phyloP scores from a whole-genome alignment of 2,888 invertebrate species.

The Hydriomena furcata region DNA sequence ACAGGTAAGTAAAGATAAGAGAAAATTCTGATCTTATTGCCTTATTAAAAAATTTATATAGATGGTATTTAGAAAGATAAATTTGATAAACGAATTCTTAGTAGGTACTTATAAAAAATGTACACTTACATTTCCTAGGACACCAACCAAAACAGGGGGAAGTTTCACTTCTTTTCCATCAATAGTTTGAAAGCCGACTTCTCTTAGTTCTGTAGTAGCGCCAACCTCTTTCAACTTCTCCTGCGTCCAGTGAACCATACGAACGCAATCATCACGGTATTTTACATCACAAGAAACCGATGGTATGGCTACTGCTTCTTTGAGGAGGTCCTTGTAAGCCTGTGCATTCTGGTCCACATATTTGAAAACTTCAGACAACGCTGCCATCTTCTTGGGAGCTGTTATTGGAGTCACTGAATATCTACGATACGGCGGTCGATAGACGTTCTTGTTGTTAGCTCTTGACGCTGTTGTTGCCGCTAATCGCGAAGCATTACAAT shows the following conservation, averaged over 20 bases:
- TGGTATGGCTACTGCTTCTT: conserved; percentile 95
- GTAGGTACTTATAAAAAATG: too few relatives aligned
- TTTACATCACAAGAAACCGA: conserved; percentile 97
- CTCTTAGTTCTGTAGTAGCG: conserved; percentile 87
- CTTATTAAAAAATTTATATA: too few relatives aligned
- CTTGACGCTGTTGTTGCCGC: conserved; percentile 41
- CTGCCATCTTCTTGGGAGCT: conserved; percentile 61
- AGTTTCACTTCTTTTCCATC: conserved; percentile 89
- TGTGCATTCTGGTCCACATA: conserved; percentile 90
- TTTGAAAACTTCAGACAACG: conserved; percentile 81
- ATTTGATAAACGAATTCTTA: too few relatives aligned
- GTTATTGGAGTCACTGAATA: conserved; percentile 51
- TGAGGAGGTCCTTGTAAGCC: conserved; percentile 90
- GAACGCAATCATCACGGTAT: conserved; percentile 89
- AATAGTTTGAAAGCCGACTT: conserved; percentile 90
- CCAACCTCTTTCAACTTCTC: conserved; percentile 88
- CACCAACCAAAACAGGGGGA: conserved; percentile 93
- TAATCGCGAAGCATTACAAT: conserved; percentile 49
- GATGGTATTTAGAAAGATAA: too few relatives aligned
- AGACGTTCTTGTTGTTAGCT: conserved; percentile 38
- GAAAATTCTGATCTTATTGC: neutral
- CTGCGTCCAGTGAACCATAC: conserved; percentile 94
- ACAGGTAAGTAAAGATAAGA: neutral
- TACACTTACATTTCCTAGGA: conserved; percentile 86
- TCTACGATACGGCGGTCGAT: conserved; percentile 36